Percentiles rank a stretch among this genome's conserved stretches.
Conservation (phyloP, 2,888 invertebrate species). For the Lycia hirtaria region DNA sequence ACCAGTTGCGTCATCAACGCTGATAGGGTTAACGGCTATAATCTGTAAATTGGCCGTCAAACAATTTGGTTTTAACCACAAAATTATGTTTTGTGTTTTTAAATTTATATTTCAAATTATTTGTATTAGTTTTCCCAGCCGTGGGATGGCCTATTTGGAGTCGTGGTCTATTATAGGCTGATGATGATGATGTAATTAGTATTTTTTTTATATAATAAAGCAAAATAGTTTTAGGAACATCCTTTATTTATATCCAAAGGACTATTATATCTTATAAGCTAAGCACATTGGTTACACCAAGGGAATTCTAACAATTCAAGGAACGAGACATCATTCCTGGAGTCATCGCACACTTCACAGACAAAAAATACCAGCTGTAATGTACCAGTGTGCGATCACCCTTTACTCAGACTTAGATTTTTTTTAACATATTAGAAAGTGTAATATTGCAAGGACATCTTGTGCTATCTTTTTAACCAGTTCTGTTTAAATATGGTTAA, state of each 20-base stretch:
- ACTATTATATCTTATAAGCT: conserved; percentile 4
- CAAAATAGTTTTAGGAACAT: background rate
- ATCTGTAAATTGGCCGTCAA: too few relatives aligned
- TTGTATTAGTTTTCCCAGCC: too few relatives aligned
- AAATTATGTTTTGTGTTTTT: too few relatives aligned
- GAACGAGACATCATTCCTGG: background rate
- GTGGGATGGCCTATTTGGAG: too few relatives aligned
- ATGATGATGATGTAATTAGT: too few relatives aligned
- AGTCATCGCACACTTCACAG: background rate
- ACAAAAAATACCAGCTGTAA: background rate
- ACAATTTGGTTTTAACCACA: too few relatives aligned
- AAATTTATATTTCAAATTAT: too few relatives aligned
- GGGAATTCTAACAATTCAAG: background rate
- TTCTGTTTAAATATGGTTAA: background rate
- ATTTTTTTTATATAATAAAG: too few relatives aligned
- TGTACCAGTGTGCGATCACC: background rate
- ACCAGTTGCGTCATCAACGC: too few relatives aligned
- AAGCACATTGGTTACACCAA: conserved; percentile 13
- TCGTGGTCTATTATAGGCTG: too few relatives aligned
- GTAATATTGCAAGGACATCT: conserved; percentile 3
- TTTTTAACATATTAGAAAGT: background rate
- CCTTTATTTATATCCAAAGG: background rate
- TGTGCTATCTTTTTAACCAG: conserved; percentile 2
- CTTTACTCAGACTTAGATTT: background rate
- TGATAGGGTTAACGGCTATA: too few relatives aligned